A percentile compares a stretch with the other conserved stretches of the same genome.
Evolutionary conservation across 2,888 invertebrate species (phyloP).

Genomic region (Heteromurus nitidus): DNA sequence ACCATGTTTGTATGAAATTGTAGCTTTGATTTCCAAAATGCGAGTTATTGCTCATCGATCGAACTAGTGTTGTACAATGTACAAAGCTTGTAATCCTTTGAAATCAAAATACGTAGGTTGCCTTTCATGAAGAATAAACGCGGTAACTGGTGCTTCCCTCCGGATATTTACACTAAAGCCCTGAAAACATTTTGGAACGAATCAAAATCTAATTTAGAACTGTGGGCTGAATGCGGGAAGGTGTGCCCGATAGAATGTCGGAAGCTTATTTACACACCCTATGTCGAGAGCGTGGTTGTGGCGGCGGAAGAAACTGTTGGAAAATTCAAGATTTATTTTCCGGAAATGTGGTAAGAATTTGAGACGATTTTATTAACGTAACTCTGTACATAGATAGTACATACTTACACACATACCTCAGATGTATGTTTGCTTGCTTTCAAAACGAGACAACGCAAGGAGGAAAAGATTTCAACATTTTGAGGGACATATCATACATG

Average conservation of each 20-base stretch:
- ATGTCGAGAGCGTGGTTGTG: conserved; percentile 64
- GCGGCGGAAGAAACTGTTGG: conserved; percentile 43
- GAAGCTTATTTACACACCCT: conserved; percentile 65
- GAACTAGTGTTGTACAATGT: no score
- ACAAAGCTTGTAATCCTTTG: conserved; percentile 4
- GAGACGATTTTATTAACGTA: no score
- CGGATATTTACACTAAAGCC: background rate
- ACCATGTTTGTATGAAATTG: no score
- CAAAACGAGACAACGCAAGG: no score
- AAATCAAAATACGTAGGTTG: conserved; percentile 17
- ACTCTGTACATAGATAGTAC: no score
- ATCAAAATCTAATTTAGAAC: conserved; percentile 27
- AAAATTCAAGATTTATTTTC: conserved; percentile 61
- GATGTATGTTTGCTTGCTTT: no score
- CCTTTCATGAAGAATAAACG: background rate
- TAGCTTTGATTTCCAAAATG: no score
- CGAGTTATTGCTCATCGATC: no score
- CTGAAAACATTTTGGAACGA: conserved; percentile 16
- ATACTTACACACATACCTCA: no score
- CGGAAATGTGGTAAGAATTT: conserved; percentile 65
- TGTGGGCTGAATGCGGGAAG: conserved; percentile 64
- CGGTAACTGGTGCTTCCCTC: background rate
- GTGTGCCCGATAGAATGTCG: conserved; percentile 60
- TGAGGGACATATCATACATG: no score
- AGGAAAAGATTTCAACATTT: no score